Base-by-base conservation (phyloP, 2,113 vertebrate genomes). In the Crotalus helleri region DNA sequence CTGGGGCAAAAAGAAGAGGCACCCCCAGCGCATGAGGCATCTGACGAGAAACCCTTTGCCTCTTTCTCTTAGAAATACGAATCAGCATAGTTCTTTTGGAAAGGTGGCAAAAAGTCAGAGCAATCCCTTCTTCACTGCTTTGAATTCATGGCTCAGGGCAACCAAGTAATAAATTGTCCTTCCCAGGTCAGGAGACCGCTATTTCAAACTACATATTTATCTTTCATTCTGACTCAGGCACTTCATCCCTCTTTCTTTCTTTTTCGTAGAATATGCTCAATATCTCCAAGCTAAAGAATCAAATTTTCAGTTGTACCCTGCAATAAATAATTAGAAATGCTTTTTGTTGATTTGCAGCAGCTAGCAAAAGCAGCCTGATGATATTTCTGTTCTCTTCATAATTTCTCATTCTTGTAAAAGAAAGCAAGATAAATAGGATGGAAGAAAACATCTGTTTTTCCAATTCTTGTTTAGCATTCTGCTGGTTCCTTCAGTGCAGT, bases 81-180 rank as follows among this genome's bases (percentile, higher is more conserved):
- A 95, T 94, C 97, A 97, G 96, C 96, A 95, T 95, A 97, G 95
- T 97, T 96, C 96, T 96, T 96, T 96, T 97, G 95, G 97, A 98
- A 97, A 98, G 96, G 95, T 19, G 69, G 33, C 95, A 97, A 85
- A 95, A 97, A 97, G 97, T 97, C 96, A 96, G 94, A 91, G n/a
- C 97, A 93, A 95, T 95, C 97, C 97, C 93, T 95, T 97, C 96
- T 97, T 97, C 10, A 4, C 54, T n/a, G 26, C 2, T 29, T n/a
- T 23, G 58, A n/a, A 97, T 96, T 97, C 94, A 94, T 92, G 90
- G 94, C 96, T 97, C 96, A 96, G 96, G 94, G 97, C 97, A 96
- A 97, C 97, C 96, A 96, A 95, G 95, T 96, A 96, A 98, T 97
- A 97, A 97, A 97, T 95, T 96, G 94, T 96, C 95, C 96, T 96